Base-by-base conservation (phyloP, 64 coral and sea anemone genomes). In the Montipora efflorescens region DNA sequence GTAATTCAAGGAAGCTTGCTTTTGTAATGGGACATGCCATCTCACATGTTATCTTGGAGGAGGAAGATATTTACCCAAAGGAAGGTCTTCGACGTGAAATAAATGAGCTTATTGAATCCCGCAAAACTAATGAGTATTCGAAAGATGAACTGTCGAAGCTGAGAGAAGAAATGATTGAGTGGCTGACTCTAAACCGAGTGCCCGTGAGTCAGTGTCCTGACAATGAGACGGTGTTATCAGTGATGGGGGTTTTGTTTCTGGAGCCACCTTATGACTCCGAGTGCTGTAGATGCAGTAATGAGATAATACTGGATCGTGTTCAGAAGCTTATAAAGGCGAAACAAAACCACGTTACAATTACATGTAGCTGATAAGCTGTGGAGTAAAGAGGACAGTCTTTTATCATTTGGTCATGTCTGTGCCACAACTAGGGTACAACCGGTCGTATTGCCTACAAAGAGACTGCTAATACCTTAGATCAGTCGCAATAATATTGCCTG, bases 281-380 rank as follows among this genome's bases (percentile, higher is more conserved):
- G 8, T 93, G 88, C 71, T 98, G 97, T 90, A 70, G 94, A 86
- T 95, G 88, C 50, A 94, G 68, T 22, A 98, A 98, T 51, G 97
- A 98, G 72, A 95, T 98, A 62, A 84, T 98, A 83, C 86, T 98
- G 15, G 94, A 98, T 48, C 81, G 94, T 13, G 87, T 98, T 88
- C 90, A 93, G 76, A 98, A 95, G 19, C 72, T 98, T 45, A 94
- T 98, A 23, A 69, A 46, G 47, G 82, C 82, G 14, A 67, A 48
- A 9, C 19, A 86, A 72, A 66, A 72, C 69, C 82, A 70, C 19
- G 18, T 5, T 18, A 70, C 36, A 36, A 36, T 36, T 36, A 36
- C 36, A 36, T 36, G 36, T 2, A 36, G 47, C 22, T 68, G 8
- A 69, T 23, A 9, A 20, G 68, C 3, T 28, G 3, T 64, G 4